Base-by-base conservation (phyloP, 2,113 vertebrate species). In the Sturnira hondurensis region DNA sequence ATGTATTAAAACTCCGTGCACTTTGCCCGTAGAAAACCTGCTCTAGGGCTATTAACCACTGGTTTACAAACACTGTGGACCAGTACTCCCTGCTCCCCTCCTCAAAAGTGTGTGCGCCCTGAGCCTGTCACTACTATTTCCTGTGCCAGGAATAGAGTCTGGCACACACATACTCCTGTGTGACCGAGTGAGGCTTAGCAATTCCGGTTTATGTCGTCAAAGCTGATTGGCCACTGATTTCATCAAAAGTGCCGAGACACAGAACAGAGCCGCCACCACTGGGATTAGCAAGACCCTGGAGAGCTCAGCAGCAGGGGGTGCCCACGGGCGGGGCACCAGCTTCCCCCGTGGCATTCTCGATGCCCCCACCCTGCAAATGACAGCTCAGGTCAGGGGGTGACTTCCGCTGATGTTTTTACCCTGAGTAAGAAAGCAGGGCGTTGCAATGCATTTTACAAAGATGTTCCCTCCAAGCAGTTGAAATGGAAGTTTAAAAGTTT, bases 401-500 rank as follows among this genome's bases (percentile, higher is more conserved):
- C n/a, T n/a, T 58, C 5, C 19, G 14, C 11, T 61, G 77, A n/a
- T 33, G 52, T 70, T 76, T 86, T 50, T 16, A 24, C 11, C 31
- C 24, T 61, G 41, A 94, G 28, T 68, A 80, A 82, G 91, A 81
- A 80, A 63, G 28, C 10, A 31, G 61, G 3, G 63, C 22, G 10
- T 36, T 71, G 61, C 67, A 63, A 74, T 38, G 56, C 3, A 36
- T 84, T 89, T 77, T 61, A 50, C 73, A 63, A 91, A 56, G 84
- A 77, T 61, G 52, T 43, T 78, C 41, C 70, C 61, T 91, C 63
- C 50, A 71, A 78, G 73, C 11, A 45, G 85, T 89, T 90, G 91
- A 65, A 91, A 94, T 28, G 81, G 68, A 91, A 83, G 94, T 76
- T 92, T 78, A 41, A 61, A 96, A 95, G 89, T 97, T 96, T 78